A percentile compares a stretch with the other conserved stretches of the same genome.
Evolutionary conservation across 37 sponge, comb jelly and placozoan species (phyloP).

Genomic region (Axinella damicornis): DNA sequence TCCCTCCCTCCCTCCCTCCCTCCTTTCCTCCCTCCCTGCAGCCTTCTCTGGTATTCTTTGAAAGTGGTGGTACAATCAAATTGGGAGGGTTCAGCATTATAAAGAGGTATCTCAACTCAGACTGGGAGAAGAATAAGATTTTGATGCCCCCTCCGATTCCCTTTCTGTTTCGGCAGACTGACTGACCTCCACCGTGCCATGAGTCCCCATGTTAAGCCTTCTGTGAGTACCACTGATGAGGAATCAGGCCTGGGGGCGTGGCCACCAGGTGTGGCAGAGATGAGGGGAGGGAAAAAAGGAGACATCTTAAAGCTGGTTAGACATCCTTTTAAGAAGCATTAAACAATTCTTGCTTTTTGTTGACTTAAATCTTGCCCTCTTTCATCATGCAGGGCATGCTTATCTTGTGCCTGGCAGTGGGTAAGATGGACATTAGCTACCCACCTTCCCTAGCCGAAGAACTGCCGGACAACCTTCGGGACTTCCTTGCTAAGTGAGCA

Average conservation of each 20-base stretch:
- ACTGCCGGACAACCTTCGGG: slow-evolving; percentile 41
- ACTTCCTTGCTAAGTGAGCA: slow-evolving; percentile 72
- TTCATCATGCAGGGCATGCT: slow-evolving; percentile 70
- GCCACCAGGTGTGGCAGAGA: slow-evolving; percentile 36
- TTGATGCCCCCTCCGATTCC: no score
- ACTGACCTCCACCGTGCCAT: slow-evolving; percentile 63
- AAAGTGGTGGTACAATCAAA: slow-evolving; percentile 53
- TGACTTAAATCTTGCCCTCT: no score
- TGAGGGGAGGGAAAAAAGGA: slow-evolving; percentile 83
- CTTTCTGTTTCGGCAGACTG: slow-evolving; percentile 33
- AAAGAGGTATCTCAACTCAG: no score
- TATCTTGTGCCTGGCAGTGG: slow-evolving; percentile 72
- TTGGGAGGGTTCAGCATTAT: slow-evolving; percentile 66
- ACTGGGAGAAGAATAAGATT: no score
- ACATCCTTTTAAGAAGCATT: not conserved
- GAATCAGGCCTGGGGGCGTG: not conserved
- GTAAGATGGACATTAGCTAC: slow-evolving; percentile 39
- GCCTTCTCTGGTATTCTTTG: slow-evolving; percentile 70
- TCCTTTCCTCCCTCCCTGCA: slow-evolving; percentile 8
- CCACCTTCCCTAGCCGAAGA: slow-evolving; percentile 64
- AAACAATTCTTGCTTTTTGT: no score
- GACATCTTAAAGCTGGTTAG: slow-evolving; percentile 82
- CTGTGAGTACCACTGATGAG: slow-evolving; percentile 11
- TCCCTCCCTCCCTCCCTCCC: slow-evolving; percentile 25
- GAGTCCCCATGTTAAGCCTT: slow-evolving; percentile 2